A percentile compares a stretch with the other conserved stretches of the same genome.
phyloP scores from a whole-genome alignment of 1,140 invertebrate species.

The Musca vetustissima region DNA sequence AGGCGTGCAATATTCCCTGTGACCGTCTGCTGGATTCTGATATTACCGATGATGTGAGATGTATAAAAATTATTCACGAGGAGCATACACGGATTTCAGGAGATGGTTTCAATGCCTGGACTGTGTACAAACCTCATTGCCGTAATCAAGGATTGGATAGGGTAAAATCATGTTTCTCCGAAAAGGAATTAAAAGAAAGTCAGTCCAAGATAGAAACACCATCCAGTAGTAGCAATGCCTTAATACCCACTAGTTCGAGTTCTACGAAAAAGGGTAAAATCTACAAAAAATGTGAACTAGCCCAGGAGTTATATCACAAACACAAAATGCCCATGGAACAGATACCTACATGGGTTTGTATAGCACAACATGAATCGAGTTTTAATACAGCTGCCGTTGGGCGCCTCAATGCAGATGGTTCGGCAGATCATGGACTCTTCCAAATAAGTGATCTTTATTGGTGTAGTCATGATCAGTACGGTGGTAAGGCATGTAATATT shows the following conservation, averaged over 20 bases:
- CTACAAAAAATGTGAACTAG: conserved; percentile 66
- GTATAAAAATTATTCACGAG: conserved; percentile 61
- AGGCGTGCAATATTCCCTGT: conserved; percentile 61
- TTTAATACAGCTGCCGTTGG: conserved; percentile 67
- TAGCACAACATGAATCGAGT: conserved; percentile 67
- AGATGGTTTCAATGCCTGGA: conserved; percentile 70
- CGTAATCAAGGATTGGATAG: conserved; percentile 11
- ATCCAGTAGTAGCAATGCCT: too few species aligned
- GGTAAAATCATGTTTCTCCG: neutral
- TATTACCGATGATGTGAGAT: conserved; percentile 65
- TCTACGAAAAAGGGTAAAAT: conserved; percentile 53
- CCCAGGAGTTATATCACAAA: conserved; percentile 59
- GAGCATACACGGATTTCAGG: conserved; percentile 63
- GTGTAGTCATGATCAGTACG: conserved; percentile 63
- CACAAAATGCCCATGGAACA: conserved; percentile 59
- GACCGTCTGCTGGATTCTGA: conserved; percentile 62
- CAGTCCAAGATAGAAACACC: neutral
- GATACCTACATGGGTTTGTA: conserved; percentile 70
- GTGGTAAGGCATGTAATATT: conserved; percentile 65
- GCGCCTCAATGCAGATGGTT: conserved; percentile 59
- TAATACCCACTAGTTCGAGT: neutral
- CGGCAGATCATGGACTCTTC: conserved; percentile 68
- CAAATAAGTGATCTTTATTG: conserved; percentile 72
- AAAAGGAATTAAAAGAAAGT: neutral
- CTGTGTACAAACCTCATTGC: conserved; percentile 57